Percentiles rank a stretch among this genome's conserved stretches.
These are phyloP conservation scores for Epistrophella euchroma DNA, from an alignment of 2,888 invertebrate species.

Conservation along the genomic window DNA sequence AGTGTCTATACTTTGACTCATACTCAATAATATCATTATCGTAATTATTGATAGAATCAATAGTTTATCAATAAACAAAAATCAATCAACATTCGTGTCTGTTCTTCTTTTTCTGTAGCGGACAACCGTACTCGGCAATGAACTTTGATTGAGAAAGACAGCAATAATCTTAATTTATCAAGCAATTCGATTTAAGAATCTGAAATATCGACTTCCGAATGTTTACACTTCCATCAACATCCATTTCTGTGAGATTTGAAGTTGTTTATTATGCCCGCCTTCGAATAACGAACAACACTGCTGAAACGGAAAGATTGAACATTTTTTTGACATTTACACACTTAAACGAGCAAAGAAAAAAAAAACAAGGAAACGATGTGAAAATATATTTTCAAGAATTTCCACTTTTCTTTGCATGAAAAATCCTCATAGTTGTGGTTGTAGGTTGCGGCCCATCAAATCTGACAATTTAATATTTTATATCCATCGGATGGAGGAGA, in stretches of 20 bases:
- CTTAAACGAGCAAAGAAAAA: slow-evolving; percentile 6
- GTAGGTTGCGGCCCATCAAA: slow-evolving; percentile 3
- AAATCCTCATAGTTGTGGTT: not conserved
- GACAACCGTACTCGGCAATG: not conserved
- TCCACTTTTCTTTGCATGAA: not conserved
- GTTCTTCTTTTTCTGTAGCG: not conserved
- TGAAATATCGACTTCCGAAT: slow-evolving; percentile 59
- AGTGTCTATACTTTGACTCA: not conserved
- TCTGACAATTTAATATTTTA: not conserved
- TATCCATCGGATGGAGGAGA: not conserved
- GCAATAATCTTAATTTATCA: slow-evolving; percentile 61
- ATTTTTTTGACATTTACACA: slow-evolving; percentile 28
- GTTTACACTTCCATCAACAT: slow-evolving; percentile 59
- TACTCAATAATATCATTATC: slow-evolving; percentile 25
- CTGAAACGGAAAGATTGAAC: slow-evolving; percentile 15
- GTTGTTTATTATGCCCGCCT: slow-evolving; percentile 1
- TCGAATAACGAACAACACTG: not conserved
- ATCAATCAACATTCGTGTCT: slow-evolving; percentile 44
- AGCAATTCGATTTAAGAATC: slow-evolving; percentile 50
- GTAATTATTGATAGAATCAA: slow-evolving; percentile 29
- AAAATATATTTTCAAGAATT: slow-evolving; percentile 5
- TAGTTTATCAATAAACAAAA: slow-evolving; percentile 49
- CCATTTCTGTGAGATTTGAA: slow-evolving; percentile 25
- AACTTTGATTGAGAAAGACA: slow-evolving; percentile 26
- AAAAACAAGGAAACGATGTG: not conserved